Base-by-base conservation (phyloP, 2,888 invertebrate genomes). In the Orthosia cruda region DNA sequence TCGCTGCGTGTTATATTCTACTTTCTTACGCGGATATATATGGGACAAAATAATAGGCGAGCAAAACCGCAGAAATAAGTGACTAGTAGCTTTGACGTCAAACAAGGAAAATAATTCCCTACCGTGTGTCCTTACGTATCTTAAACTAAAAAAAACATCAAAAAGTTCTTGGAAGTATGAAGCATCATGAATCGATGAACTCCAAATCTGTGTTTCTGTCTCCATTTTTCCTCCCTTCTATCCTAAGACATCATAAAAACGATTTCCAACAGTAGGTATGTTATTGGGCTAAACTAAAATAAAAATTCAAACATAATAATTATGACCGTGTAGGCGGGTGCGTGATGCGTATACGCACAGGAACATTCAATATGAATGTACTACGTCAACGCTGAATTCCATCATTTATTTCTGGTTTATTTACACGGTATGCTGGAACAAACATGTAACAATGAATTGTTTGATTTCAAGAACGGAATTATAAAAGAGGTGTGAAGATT, bases 361-460 rank as follows among this genome's bases (percentile, higher is more conserved):
- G 16, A 65, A 72, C 74, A 47, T 63, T 75, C 57, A 70, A 77
- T 70, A 59, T 54, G 50, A 71, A 77, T 70, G 71, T 57, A 54
- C 64, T 77, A 88, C 88, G 88, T 87, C 87, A 87, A 67, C 62
- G 59, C 64, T 75, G 63, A 85, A 88, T 87, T 81, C 85, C 79
- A 79, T 88, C 63, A 86, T 81, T 78, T 87, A 87, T 87, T 87
- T 88, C 81, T 69, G 85, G 77, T 77, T 77, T 86, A 80, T 78
- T 73, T 69, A 71, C 64, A 63, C 59, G 67, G 20, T 52, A 47
- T 65, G 20, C 32, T 71, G 59, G 65, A 69, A 70, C 69, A 55
- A 76, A 73, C 55, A 59, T 59, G 71, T 70, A 57, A 76, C 68
- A 74, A 77, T 62, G 59, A 68, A 65, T 61, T 65, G 49, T 67